Percentiles rank a stretch among this genome's conserved stretches.
These are phyloP conservation scores for Anarrhichthys ocellatus DNA, from an alignment of 2,113 vertebrate species.

Conservation along the genomic window DNA sequence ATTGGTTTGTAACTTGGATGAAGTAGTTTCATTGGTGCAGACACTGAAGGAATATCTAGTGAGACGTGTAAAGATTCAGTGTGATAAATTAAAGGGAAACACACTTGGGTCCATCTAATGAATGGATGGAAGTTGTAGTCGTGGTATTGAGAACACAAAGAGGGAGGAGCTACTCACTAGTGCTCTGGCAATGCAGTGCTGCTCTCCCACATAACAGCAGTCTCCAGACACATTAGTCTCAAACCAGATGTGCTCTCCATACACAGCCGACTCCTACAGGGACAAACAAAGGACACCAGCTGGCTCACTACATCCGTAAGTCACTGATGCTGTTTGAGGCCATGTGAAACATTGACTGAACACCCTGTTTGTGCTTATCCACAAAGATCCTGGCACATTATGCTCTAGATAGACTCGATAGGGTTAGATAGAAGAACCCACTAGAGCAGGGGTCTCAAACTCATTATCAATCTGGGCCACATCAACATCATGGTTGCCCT, in stretches of 20 bases:
- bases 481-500: no score
- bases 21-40: neutral
- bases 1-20: neutral
- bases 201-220: conserved; percentile 95
- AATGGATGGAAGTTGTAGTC: neutral
- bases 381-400: neutral
- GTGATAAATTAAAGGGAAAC: neutral
- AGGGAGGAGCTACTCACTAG: conserved; percentile 83
- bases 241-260: conserved; percentile 97
- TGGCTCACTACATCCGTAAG: no score
- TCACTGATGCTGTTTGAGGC: neutral
- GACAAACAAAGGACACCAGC: conserved; percentile 6
- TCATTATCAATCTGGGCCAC: no score
- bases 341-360: neutral
- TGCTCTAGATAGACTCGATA: no score
- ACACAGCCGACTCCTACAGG: conserved; percentile 89
- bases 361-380: neutral
- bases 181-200: conserved; percentile 92
- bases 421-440: no score
- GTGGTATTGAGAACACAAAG: neutral
- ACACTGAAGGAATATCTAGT: neutral
- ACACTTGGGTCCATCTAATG: neutral
- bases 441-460: no score
- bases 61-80: neutral
- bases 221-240: conserved; percentile 95